Base-by-base conservation (phyloP, 2,888 invertebrate species). In the Ferrisia virgata region DNA sequence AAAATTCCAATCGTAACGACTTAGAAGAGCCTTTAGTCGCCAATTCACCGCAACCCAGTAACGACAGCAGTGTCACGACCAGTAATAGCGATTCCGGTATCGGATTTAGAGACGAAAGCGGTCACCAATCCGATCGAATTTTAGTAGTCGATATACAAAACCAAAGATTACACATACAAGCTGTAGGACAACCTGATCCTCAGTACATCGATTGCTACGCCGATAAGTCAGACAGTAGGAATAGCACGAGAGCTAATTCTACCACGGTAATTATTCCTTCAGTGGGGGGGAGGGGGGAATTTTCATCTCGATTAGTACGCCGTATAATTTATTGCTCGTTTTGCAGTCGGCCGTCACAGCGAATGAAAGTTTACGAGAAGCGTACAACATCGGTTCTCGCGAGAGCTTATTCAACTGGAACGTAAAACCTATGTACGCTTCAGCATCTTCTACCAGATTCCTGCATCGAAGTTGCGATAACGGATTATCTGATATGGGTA, bases 31-130 rank as follows among this genome's bases (percentile, higher is more conserved):
- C 89, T 91, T 76, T 87, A 15, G 89, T 92, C 0, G 93, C 94
- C 0, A 93, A 94, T 87, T 96, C 96, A 0, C 95, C 96, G 0
- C 95, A 95, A 86, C 95, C 95, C 0, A 95, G 95, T 88, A 93
- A 94, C 85, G 95, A 94, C 87, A 91, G 94, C 9, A 94, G 94
- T 0, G 93, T 93, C 0, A 94, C 95, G 25, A 96, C 96, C 0
- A 96, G 96, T 87, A 97, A 97, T 88, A 96, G 96, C 85, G 98
- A 98, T 88, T 97, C 97, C 1, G 97, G 98, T 0, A 96, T 98
- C 85, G 97, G 97, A 0, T 97, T 97, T 87, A 93, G 96, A 86
- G 96, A 96, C 87, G 96, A 97, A 87, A 94, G 94, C 87, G 92
- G 94, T 11, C 94, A 94, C 87, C 93, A 95, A 82, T 94, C 94